Conservation (phyloP, 2,888 invertebrate species). For the Eutolmus rufibarbis region DNA sequence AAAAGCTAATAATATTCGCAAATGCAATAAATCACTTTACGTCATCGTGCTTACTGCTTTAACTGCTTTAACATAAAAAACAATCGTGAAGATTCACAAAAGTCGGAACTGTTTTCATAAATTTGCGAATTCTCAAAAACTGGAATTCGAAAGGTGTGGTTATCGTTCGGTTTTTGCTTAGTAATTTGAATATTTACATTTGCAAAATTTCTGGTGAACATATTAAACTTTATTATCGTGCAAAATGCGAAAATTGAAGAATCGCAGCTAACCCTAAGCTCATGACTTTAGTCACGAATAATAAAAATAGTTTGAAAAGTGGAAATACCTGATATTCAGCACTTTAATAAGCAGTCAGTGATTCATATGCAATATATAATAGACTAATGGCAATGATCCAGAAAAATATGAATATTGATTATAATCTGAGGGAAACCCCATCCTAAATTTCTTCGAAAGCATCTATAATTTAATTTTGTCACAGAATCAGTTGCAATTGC, state of each 20-base stretch:
- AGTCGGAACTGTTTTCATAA: background rate
- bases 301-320: background rate
- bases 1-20: background rate
- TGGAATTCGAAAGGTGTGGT: background rate
- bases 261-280: background rate
- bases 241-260: background rate
- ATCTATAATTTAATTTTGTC: background rate
- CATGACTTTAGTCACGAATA: background rate
- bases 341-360: background rate
- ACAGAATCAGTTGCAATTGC: background rate
- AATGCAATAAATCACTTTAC: background rate
- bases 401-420: background rate
- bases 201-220: background rate
- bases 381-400: background rate
- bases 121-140: background rate
- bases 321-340: background rate
- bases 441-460: background rate
- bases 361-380: background rate
- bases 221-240: background rate
- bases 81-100: background rate
- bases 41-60: background rate
- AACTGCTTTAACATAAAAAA: background rate
- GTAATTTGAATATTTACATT: background rate
- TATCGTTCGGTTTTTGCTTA: background rate
- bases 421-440: background rate